Base-by-base conservation (phyloP, 2,113 vertebrate genomes). In the Puffinus mauretanicus region DNA sequence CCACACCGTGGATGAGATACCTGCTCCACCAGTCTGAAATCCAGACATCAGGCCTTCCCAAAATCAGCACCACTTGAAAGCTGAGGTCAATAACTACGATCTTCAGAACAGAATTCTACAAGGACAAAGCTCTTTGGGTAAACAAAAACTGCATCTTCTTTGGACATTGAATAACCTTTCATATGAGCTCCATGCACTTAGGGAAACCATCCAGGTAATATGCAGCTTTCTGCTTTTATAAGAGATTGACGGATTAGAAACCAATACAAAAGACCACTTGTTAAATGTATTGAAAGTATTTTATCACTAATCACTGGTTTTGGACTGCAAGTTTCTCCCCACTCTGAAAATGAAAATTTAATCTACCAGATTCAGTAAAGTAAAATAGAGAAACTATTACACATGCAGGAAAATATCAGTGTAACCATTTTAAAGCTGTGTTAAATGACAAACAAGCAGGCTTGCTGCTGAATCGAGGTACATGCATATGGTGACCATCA, bases 61-160 rank as follows among this genome's bases (percentile, higher is more conserved):
- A 77, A 72, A 69, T 10, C 72, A 65, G 67, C 42, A 17, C 36
- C 1, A 5, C n/a, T 5, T 46, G 32, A 81, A 73, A 32, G 29
- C 60, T 3, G 5, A 2, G 14, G n/a, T 24, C 71, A 27, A 9
- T 6, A 40, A 32, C 16, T 16, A 8, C 1, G 0, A 20, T 38
- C 60, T 66, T 11, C 32, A 30, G 58, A 77, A n/a, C 13, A 65
- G n/a, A 78, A 55, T 69, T 19, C 27, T 7, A 0, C 0, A 2
- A 38, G 40, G 77, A 34, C 20, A 46, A 25, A 83, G 15, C 26
- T 62, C 42, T 57, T 60, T 20, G 30, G 14, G 16, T 42, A 62
- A 73, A 76, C 8, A 44, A 42, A 58, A 54, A 9, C 5, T 24
- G 13, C 29, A 15, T 13, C 60, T 66, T 51, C n/a, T 36, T 20